Evolutionary conservation across 2,113 vertebrate species (phyloP), one percentile per base, ranked within the genome.

Genomic region (Stegostoma tigrinum): DNA sequence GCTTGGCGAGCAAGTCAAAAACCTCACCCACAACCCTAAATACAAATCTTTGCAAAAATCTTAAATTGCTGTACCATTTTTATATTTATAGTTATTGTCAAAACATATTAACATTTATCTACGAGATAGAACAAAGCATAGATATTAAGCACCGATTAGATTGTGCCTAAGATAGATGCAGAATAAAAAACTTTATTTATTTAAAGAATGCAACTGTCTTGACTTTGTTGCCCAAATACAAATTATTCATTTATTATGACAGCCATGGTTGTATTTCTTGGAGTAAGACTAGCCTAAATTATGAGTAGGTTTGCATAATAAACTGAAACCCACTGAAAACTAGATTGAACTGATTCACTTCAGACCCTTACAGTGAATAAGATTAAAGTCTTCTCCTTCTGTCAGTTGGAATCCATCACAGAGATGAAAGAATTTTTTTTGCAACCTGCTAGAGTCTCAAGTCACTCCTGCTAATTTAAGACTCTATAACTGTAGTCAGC

Each of bases 241-340:
- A 64, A 91, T 38, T 66, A n/a, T 91, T 90, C 52, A 61, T 90
- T 90, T 55, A 4, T 2, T 30, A 55, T 55, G 61, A 27, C 86
- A 90, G 12, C 24, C 89, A 66, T 66, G 15, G 55, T 66, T 61
- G 89, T 38, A 91, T 91, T 66, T 66, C 89, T 91, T n/a, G 89
- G 89, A 91, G n/a, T 91, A 14, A 66, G 55, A n/a, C 19, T 23
- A 55, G 55, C 7, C 17, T 91, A 61, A 91, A 66, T 91, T 66
- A 91, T 64, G 89, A 64, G 89, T 91, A 38, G 55, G 5, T 91
- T 91, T 91, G 89, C 55, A 38, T n/a, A 66, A 55, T 91, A 91
- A 91, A 64, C 89, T 66, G 55, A 91, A 55, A 64, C 89, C 52
- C 89, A 91, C 89, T 91, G 89, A 91, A 55, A 91, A 38, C 55